These are phyloP conservation scores for Serilophus lunatus DNA, from an alignment of 2,113 vertebrate genomes.

Conservation along the genomic window DNA sequence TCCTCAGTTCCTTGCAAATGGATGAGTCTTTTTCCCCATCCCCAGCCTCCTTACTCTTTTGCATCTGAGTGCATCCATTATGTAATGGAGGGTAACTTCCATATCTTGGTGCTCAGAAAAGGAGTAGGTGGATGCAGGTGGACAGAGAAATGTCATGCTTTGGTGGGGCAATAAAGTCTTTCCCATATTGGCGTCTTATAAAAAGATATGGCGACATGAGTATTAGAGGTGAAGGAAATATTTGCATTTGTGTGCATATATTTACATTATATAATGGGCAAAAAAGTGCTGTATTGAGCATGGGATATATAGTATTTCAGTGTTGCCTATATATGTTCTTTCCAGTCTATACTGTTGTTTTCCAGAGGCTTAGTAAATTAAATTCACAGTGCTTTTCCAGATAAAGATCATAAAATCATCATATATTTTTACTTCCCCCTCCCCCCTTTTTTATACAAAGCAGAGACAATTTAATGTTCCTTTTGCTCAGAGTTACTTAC, in stretches of 20 bases:
- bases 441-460: not conserved
- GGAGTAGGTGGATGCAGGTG: not conserved
- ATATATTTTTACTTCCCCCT: not conserved
- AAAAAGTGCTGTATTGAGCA: not conserved
- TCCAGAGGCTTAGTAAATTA: not conserved
- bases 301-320: not conserved
- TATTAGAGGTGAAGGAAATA: not conserved
- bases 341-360: not conserved
- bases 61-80: not conserved
- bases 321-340: not conserved
- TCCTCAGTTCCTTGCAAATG: not conserved
- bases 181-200: not conserved
- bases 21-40: not conserved
- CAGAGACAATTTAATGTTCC: not conserved
- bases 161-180: not conserved
- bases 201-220: not conserved
- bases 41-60: not conserved
- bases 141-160: not conserved
- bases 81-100: not conserved
- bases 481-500: not conserved
- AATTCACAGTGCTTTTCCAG: not conserved
- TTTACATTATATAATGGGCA: not conserved
- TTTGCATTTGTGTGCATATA: not conserved
- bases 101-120: not conserved
- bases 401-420: not conserved